Evolutionary conservation across 2,797 vertebrate genomes (phyloP).

Genomic region (Dryobates pubescens): DNA sequence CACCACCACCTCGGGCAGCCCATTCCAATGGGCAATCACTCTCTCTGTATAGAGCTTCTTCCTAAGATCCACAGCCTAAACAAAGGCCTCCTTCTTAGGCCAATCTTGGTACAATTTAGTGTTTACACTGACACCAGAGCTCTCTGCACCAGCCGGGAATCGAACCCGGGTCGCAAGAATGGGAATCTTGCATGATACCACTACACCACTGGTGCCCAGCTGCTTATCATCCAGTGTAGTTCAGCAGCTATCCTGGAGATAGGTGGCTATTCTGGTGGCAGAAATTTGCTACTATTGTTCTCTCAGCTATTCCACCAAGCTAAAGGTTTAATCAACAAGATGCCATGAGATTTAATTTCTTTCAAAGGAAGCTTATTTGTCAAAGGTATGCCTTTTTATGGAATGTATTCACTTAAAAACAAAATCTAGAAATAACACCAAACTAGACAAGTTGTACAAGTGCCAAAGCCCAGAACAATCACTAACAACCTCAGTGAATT

Average conservation of each 20-base stretch:
- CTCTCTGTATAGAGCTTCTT: too few relatives aligned
- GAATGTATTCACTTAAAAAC: background rate
- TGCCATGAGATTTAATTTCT: constrained; percentile 1
- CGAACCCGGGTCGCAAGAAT: constrained; percentile 99
- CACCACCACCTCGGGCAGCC: too few relatives aligned
- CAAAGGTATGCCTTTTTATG: background rate
- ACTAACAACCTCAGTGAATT: background rate
- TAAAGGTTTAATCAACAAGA: constrained; percentile 18
- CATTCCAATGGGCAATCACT: too few relatives aligned
- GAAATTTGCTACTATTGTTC: background rate
- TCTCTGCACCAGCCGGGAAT: constrained; percentile 93
- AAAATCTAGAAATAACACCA: background rate
- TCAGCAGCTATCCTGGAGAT: background rate
- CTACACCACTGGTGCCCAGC: constrained; percentile 53
- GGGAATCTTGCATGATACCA: constrained; percentile 99
- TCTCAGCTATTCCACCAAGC: constrained; percentile 23
- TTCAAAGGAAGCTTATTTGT: constrained; percentile 7
- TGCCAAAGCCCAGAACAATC: background rate
- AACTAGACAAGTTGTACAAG: background rate
- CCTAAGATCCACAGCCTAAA: too few relatives aligned
- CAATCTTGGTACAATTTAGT: too few relatives aligned
- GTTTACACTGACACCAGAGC: too few relatives aligned
- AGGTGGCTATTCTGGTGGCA: background rate
- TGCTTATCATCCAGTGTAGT: background rate
- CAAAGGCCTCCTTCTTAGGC: too few relatives aligned